A percentile compares a stretch with the other conserved stretches of the same genome.
phyloP scores from a whole-genome alignment of 1,140 invertebrate genomes.

The Medauroidea extradentata region DNA sequence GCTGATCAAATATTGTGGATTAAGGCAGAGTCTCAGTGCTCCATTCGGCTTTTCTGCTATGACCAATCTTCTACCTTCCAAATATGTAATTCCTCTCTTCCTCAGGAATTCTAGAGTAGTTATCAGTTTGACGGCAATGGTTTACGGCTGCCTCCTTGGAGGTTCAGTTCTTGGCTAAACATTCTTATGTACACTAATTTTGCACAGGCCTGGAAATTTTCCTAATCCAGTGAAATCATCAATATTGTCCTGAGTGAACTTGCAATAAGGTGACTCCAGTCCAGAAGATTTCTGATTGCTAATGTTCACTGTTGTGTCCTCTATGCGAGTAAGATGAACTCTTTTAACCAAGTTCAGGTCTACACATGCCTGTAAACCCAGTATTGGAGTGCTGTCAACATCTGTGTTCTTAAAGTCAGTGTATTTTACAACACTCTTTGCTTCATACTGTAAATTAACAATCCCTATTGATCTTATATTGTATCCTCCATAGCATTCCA shows the following conservation, averaged over 20 bases:
- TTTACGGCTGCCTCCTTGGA: conserved; percentile 36
- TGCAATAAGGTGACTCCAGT: not conserved
- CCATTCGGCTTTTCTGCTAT: conserved; percentile 11
- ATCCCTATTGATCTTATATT: conserved; percentile 18
- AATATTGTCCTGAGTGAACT: not conserved
- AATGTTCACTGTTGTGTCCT: not conserved
- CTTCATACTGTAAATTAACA: not conserved
- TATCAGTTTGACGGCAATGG: conserved; percentile 31
- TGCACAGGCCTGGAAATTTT: conserved; percentile 8
- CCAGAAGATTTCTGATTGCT: not conserved
- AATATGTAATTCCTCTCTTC: conserved; percentile 18
- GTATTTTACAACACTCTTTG: not conserved
- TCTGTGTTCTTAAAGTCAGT: conserved; percentile 9
- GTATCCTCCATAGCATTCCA: conserved; percentile 21
- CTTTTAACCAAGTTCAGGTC: conserved; percentile 7
- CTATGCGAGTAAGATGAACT: not conserved
- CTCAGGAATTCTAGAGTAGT: conserved; percentile 28
- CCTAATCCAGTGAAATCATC: conserved; percentile 3
- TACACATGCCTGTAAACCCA: conserved; percentile 14
- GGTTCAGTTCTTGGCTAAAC: conserved; percentile 28
- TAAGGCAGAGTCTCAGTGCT: conserved; percentile 10
- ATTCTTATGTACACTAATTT: conserved; percentile 22
- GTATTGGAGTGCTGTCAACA: conserved; percentile 9
- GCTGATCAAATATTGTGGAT: conserved; percentile 13
- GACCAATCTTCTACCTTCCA: conserved; percentile 11